phyloP scores from a whole-genome alignment of 1,140 invertebrate genomes.

The Ceratosolen fusciceps region DNA sequence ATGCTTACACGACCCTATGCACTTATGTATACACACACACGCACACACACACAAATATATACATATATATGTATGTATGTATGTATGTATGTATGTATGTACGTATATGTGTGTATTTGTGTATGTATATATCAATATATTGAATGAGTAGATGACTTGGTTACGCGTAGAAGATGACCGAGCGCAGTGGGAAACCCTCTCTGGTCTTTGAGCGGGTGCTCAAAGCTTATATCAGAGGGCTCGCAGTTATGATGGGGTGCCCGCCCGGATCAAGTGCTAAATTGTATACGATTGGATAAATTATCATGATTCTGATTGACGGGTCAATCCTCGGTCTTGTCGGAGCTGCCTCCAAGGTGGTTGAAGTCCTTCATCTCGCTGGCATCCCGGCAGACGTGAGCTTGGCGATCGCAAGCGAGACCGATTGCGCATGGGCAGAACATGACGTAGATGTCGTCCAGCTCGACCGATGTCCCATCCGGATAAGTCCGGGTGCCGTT shows the following conservation, averaged over 20 bases:
- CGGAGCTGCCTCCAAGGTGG: neutral
- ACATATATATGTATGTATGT: neutral
- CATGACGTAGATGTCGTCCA: slow-evolving; percentile 53
- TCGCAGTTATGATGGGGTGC: no score
- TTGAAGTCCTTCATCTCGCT: slow-evolving; percentile 21
- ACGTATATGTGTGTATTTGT: no score
- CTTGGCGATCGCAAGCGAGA: slow-evolving; percentile 51
- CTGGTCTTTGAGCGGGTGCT: no score
- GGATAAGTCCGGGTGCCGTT: slow-evolving; percentile 55
- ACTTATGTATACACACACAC: no score
- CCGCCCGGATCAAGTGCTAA: neutral
- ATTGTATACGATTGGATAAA: neutral
- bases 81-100: neutral
- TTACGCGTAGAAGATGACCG: no score
- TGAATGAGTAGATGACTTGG: no score
- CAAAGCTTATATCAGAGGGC: no score
- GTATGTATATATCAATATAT: no score
- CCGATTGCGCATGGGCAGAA: slow-evolving; percentile 58
- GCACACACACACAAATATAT: no score
- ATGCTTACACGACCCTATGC: no score
- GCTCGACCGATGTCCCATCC: slow-evolving; percentile 47
- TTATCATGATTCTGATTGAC: no score
- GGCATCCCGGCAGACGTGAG: slow-evolving; percentile 41
- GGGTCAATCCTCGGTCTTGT: neutral
- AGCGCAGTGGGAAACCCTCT: no score